These are phyloP conservation scores for Cephus pygmeus DNA, from an alignment of 2,888 invertebrate genomes.

Conservation along the genomic window DNA sequence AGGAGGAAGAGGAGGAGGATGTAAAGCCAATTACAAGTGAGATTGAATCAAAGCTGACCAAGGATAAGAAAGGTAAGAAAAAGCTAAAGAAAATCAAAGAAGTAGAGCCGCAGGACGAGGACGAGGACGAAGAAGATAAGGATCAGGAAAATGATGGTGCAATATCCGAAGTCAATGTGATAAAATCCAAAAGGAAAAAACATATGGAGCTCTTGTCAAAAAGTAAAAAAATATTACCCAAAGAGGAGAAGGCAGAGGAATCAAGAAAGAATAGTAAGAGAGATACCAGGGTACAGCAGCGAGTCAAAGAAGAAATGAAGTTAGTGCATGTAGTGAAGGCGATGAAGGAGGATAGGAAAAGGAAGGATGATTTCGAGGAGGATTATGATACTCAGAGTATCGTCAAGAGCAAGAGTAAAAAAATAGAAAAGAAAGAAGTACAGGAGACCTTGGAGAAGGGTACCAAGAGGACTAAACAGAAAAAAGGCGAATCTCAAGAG, in stretches of 20 bases:
- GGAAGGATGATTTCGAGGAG: conserved; percentile 58
- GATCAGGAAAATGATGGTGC: conserved; percentile 51
- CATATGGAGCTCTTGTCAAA: conserved; percentile 49
- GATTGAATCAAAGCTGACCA: conserved; percentile 16
- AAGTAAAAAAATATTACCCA: conserved; percentile 55
- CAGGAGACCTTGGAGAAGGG: conserved; percentile 29
- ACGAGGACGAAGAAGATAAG: conserved; percentile 36
- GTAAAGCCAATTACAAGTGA: conserved; percentile 23
- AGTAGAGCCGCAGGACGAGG: conserved; percentile 38
- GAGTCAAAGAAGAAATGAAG: conserved; percentile 44
- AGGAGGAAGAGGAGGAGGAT: conserved; percentile 39
- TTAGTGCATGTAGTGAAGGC: conserved; percentile 41
- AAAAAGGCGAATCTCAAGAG: conserved; percentile 42
- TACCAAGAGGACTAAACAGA: conserved; percentile 52
- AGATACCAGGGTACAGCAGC: conserved; percentile 39
- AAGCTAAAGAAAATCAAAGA: conserved; percentile 33
- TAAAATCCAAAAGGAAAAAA: conserved; percentile 58
- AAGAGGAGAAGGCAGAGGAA: conserved; percentile 48
- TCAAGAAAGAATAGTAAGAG: conserved; percentile 43
- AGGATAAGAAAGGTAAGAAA: conserved; percentile 40
- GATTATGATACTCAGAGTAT: conserved; percentile 48
- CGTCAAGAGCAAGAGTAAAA: conserved; percentile 53
- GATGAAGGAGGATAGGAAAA: conserved; percentile 52
- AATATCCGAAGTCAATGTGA: conserved; percentile 55
- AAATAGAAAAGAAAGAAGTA: conserved; percentile 53